Conservation (phyloP, 2,888 invertebrate species). For the Troides aeacus region DNA sequence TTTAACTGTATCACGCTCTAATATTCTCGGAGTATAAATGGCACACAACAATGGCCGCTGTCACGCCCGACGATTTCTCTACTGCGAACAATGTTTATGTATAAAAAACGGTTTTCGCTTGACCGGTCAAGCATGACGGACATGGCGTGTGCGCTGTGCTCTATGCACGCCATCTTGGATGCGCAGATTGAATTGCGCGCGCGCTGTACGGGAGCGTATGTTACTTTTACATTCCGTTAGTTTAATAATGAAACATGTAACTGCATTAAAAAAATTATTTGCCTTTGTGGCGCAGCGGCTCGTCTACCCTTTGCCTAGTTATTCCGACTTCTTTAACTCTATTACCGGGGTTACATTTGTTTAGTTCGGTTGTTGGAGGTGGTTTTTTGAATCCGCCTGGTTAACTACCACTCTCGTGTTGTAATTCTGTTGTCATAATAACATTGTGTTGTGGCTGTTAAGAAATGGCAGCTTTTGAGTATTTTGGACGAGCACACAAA, state of each 20-base stretch:
- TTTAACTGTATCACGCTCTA: slow-evolving; percentile 74
- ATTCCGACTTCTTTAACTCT: too few species aligned
- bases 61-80: slow-evolving; percentile 78
- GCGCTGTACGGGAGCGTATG: slow-evolving; percentile 40
- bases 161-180: slow-evolving; percentile 65
- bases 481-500: too few species aligned
- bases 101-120: slow-evolving; percentile 70
- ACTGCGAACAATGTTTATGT: slow-evolving; percentile 77
- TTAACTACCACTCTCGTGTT: too few species aligned
- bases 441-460: too few species aligned
- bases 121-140: slow-evolving; percentile 66
- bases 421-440: too few species aligned
- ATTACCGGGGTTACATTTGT: too few species aligned
- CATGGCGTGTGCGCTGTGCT: slow-evolving; percentile 70
- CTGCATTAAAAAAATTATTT: neutral
- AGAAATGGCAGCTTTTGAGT: too few species aligned
- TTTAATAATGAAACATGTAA: neutral
- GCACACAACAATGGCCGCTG: slow-evolving; percentile 72
- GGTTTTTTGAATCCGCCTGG: too few species aligned
- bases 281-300: too few species aligned
- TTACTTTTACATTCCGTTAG: slow-evolving; percentile 27
- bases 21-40: slow-evolving; percentile 71
- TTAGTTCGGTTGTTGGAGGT: too few species aligned
- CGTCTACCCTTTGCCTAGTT: too few species aligned
- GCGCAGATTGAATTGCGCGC: slow-evolving; percentile 72